phyloP scores from a whole-genome alignment of 1,140 invertebrate genomes.

The Lepidostoma basale region DNA sequence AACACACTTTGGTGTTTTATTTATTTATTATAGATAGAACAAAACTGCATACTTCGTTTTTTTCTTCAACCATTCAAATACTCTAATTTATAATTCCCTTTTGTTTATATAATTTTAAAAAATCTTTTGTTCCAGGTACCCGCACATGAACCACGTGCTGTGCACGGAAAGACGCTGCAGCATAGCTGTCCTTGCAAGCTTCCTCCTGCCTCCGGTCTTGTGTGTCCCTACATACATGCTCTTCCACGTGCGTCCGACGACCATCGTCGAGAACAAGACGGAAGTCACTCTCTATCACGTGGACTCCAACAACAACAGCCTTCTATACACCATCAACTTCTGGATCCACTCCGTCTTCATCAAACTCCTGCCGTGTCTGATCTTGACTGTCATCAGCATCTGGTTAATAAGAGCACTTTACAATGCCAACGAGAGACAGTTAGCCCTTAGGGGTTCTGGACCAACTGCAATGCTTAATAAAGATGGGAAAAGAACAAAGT shows the following conservation, averaged over 20 bases:
- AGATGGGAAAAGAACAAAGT: slow-evolving; percentile 63
- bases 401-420: slow-evolving; percentile 78
- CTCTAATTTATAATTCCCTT: too few relatives aligned
- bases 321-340: slow-evolving; percentile 75
- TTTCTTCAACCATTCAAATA: too few relatives aligned
- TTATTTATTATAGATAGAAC: too few relatives aligned
- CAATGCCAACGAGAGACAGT: slow-evolving; percentile 71
- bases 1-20: too few relatives aligned
- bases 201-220: slow-evolving; percentile 74
- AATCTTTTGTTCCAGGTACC: slow-evolving; percentile 53
- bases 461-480: slow-evolving; percentile 56
- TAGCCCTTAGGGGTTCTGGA: slow-evolving; percentile 68
- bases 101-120: too few relatives aligned
- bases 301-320: slow-evolving; percentile 64
- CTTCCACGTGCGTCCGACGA: slow-evolving; percentile 57
- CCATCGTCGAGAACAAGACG: slow-evolving; percentile 53
- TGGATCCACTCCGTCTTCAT: slow-evolving; percentile 87
- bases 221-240: slow-evolving; percentile 79
- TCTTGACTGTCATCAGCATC: slow-evolving; percentile 82
- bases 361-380: slow-evolving; percentile 82
- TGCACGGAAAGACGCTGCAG: slow-evolving; percentile 75
- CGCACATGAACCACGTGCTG: slow-evolving; percentile 59
- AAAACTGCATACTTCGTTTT: too few relatives aligned
- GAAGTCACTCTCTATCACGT: slow-evolving; percentile 69
- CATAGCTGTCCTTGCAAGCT: slow-evolving; percentile 74